Percentiles rank a stretch among this genome's conserved stretches.
Conservation (phyloP, 2,797 vertebrate genomes). For the Coracias cyanogaster region DNA sequence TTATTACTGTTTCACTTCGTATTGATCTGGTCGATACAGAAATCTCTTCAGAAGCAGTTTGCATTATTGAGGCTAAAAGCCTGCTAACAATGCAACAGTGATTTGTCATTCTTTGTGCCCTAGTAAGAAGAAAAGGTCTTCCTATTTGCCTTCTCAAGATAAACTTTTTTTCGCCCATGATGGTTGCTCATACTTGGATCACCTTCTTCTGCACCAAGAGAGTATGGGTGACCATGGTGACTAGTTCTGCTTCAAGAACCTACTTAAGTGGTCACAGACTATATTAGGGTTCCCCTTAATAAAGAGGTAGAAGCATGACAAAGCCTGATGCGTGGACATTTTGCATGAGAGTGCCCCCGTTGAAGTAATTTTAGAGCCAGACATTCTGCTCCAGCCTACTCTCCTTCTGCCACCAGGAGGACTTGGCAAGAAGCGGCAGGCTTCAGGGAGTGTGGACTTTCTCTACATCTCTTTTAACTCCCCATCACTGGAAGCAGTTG, state of each 20-base stretch:
- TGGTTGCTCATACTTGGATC: neutral
- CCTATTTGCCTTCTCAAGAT: neutral
- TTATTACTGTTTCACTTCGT: neutral
- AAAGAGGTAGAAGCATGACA: neutral
- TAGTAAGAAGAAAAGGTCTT: neutral
- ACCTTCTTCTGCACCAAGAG: neutral
- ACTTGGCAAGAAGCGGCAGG: neutral
- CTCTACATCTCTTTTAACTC: neutral
- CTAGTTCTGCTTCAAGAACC: neutral
- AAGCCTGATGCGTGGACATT: neutral
- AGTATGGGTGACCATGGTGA: neutral
- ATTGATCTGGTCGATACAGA: neutral
- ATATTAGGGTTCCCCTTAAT: neutral
- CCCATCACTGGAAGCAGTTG: neutral
- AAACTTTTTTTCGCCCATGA: neutral
- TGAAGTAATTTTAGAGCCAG: neutral
- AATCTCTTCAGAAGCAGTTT: neutral
- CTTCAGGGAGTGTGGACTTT: neutral
- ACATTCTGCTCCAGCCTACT: neutral
- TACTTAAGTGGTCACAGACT: neutral
- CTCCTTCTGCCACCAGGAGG: constrained; percentile 5
- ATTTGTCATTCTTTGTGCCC: neutral
- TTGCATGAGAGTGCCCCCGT: neutral
- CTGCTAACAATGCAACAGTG: neutral
- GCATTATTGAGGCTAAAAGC: neutral